Conservation (phyloP, 2,113 vertebrate genomes). For the Nymphicus hollandicus region DNA sequence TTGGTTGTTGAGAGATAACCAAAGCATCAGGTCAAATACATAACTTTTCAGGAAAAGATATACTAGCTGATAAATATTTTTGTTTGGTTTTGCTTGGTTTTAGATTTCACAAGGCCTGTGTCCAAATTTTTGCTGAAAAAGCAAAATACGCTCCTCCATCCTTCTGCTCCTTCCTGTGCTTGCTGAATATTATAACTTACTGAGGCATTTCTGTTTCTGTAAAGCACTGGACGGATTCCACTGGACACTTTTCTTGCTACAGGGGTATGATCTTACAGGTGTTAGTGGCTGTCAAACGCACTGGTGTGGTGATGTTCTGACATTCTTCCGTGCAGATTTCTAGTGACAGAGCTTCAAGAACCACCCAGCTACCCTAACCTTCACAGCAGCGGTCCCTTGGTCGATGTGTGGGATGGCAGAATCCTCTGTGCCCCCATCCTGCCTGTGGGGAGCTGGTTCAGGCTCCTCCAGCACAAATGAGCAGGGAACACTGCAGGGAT, state of each 20-base stretch:
- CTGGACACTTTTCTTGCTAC: not conserved
- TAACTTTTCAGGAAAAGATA: not conserved
- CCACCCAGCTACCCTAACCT: not conserved
- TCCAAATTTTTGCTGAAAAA: not conserved
- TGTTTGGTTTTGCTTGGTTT: not conserved
- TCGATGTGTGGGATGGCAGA: not conserved
- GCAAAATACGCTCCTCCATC: not conserved
- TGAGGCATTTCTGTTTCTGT: not conserved
- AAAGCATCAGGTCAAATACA: not conserved
- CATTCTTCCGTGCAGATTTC: not conserved
- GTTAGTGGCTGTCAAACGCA: not conserved
- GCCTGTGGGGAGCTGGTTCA: not conserved
- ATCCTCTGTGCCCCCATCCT: fast-evolving
- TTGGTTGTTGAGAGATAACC: not conserved
- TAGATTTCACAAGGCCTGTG: not conserved
- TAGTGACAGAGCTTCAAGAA: not conserved
- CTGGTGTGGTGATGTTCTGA: not conserved
- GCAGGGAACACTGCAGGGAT: fast-evolving
- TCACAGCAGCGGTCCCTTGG: not conserved
- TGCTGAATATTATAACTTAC: not conserved
- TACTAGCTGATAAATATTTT: not conserved
- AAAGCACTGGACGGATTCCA: not conserved
- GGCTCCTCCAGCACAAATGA: not conserved
- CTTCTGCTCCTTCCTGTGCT: not conserved
- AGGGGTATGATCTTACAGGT: not conserved